These are phyloP conservation scores for Drosophila imparisetae DNA, from an alignment of 2,888 invertebrate genomes.

Conservation along the genomic window DNA sequence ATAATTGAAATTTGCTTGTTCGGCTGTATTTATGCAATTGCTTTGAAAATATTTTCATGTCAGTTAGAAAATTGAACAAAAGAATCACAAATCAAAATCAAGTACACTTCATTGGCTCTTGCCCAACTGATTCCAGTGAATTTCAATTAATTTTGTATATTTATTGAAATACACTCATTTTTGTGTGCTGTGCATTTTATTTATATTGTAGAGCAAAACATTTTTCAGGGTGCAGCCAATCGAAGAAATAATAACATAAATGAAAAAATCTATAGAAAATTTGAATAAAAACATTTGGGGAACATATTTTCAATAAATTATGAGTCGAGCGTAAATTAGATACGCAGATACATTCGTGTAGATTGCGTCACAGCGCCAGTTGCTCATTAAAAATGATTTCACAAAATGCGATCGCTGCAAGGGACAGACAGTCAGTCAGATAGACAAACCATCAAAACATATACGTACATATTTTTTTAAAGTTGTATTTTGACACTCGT, in stretches of 20 bases:
- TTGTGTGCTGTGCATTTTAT: slow-evolving; percentile 38
- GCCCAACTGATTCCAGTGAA: slow-evolving; percentile 40
- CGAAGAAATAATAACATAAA: slow-evolving; percentile 15
- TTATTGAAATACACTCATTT: slow-evolving; percentile 25
- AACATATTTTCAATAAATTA: slow-evolving; percentile 61
- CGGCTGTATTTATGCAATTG: neutral
- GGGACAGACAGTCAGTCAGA: neutral
- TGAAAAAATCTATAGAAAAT: slow-evolving; percentile 4
- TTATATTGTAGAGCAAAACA: slow-evolving; percentile 24
- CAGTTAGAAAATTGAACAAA: slow-evolving; percentile 12
- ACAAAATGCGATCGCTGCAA: slow-evolving; percentile 19
- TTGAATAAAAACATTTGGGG: slow-evolving; percentile 17
- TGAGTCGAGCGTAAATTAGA: slow-evolving; percentile 63
- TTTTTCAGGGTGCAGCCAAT: slow-evolving; percentile 34
- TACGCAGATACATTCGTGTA: slow-evolving; percentile 19
- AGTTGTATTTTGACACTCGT: slow-evolving; percentile 40
- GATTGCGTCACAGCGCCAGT: slow-evolving; percentile 49
- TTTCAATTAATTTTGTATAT: slow-evolving; percentile 44
- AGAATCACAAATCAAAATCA: slow-evolving; percentile 13
- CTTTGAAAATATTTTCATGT: slow-evolving; percentile 19
- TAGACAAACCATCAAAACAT: slow-evolving; percentile 15
- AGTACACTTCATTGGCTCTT: slow-evolving; percentile 36
- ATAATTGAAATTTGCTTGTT: neutral
- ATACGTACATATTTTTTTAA: slow-evolving; percentile 20
- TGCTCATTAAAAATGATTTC: slow-evolving; percentile 50